Base-by-base conservation (phyloP, 2,888 invertebrate species). In the Campopleginae sp. region DNA sequence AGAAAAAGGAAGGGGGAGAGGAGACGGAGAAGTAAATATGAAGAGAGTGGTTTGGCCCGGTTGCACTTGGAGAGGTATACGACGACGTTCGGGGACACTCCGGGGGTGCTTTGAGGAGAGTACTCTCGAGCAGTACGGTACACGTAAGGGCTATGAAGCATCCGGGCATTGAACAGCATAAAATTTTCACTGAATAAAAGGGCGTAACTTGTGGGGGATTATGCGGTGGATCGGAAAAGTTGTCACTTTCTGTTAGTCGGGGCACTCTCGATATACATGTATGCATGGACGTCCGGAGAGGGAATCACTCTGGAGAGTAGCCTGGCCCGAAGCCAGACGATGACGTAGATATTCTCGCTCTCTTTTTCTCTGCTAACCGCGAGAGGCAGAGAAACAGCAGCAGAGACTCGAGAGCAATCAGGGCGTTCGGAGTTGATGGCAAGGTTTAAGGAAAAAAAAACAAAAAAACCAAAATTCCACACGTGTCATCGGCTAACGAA, bases 71-170 rank as follows among this genome's bases (percentile, higher is more conserved):
- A 65, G 76, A 63, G 74, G 70, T 63, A 75, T 54, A 81, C 82
- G 79, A 81, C 82, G 76, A 85, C 79, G 76, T 82, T 82, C 79
- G 85, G 85, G 75, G 66, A 80, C 76, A 85, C 82, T 82, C 65
- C 65, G 70, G 71, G 75, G 70, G 44, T 82, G 82, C 75, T 79
- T 72, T 71, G 82, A 61, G 76, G 79, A 82, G 76, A 85, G 79
- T 65, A 82, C 79, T 79, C 85, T 85, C 75, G 80, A 85, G 82
- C 76, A 72, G 82, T 80, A 72, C 48, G 31, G 82, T 85, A 80
- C 79, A 85, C 82, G 82, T 72, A 80, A 79, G 79, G 70, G 76
- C 46, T 70, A 76, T 76, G 76, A 77, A 84, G 80, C 76, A 81
- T 85, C 51, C 66, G 61, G 61, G 51, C 66, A 54, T 74, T 75